Percentiles rank a stretch among this genome's conserved stretches.
Conservation (phyloP, 2,113 vertebrate species). For the Hippocampus mohnikei region DNA sequence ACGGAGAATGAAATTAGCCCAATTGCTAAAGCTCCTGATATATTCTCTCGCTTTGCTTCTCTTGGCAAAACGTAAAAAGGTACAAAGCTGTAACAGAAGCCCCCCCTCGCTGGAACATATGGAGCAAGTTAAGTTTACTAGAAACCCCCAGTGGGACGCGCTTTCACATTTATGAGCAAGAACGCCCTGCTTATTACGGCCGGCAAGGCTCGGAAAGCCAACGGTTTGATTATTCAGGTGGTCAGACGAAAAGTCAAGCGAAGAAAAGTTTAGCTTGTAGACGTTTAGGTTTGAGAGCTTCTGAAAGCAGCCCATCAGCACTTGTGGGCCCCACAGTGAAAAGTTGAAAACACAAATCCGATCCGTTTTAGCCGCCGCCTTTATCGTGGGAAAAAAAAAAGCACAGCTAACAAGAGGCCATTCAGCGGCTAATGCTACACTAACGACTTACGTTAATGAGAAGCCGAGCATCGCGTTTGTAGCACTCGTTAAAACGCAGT, state of each 20-base stretch:
- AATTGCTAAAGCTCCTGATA: neutral
- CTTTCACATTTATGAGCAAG: slow-evolving; percentile 44
- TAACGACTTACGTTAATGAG: slow-evolving; percentile 12
- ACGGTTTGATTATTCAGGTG: slow-evolving; percentile 49
- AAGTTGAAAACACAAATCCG: neutral
- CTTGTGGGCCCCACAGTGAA: neutral
- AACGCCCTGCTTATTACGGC: slow-evolving; percentile 26
- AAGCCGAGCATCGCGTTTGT: neutral
- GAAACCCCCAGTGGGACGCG: slow-evolving; percentile 25
- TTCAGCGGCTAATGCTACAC: slow-evolving; percentile 24
- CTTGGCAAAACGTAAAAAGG: slow-evolving; percentile 28
- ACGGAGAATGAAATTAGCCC: neutral
- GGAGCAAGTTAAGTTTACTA: slow-evolving; percentile 60
- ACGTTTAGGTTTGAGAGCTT: slow-evolving; percentile 1
- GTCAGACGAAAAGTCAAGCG: slow-evolving; percentile 1
- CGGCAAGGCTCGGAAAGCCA: slow-evolving; percentile 12
- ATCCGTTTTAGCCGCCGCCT: too few species aligned
- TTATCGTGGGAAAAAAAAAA: too few species aligned
- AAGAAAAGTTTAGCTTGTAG: slow-evolving; percentile 11
- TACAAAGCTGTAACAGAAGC: slow-evolving; percentile 42
- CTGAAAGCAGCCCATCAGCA: slow-evolving; percentile 20
- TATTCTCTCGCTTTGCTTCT: neutral
- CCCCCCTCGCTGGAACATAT: slow-evolving; percentile 53
- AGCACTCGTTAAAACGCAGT: slow-evolving; percentile 10
- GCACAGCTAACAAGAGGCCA: slow-evolving; percentile 20